These are phyloP conservation scores for Podotricha telesiphe DNA, from an alignment of 2,888 invertebrate species.

Conservation along the genomic window DNA sequence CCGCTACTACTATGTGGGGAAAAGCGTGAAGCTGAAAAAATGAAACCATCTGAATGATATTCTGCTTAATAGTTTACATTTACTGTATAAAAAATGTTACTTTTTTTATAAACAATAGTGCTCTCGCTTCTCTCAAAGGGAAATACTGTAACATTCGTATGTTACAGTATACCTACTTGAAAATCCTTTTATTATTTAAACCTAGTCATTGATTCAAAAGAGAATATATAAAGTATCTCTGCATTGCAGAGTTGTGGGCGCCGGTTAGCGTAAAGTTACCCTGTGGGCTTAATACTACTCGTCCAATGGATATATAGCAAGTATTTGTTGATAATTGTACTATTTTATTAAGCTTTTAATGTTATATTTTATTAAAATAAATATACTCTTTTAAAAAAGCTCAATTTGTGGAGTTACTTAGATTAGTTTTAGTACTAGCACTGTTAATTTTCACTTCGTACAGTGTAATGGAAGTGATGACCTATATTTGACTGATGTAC, in stretches of 20 bases:
- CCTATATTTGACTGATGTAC: conserved; percentile 1
- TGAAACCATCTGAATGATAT: no score
- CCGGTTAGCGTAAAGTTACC: conserved; percentile 26
- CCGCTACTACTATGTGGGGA: no score
- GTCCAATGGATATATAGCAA: conserved; percentile 11
- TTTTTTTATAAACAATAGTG: conserved; percentile 13
- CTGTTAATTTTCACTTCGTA: background rate
- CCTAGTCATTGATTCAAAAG: conserved; percentile 34
- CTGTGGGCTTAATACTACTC: conserved; percentile 12
- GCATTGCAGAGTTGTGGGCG: conserved; percentile 31
- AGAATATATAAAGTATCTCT: conserved; percentile 32
- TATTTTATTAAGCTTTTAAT: background rate
- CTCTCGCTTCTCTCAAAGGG: conserved; percentile 9
- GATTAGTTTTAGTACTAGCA: background rate
- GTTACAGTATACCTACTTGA: conserved; percentile 5
- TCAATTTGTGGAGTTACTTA: no score
- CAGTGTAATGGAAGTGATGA: background rate
- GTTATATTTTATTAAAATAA: background rate
- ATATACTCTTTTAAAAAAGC: no score
- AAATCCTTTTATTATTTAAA: conserved; percentile 25
- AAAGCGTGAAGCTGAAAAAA: no score
- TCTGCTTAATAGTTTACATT: background rate
- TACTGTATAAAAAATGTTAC: background rate
- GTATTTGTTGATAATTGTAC: background rate
- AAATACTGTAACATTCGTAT: conserved; percentile 14